These are phyloP conservation scores for Sebastes vulpes DNA, from an alignment of 2,797 vertebrate species.

Conservation along the genomic window DNA sequence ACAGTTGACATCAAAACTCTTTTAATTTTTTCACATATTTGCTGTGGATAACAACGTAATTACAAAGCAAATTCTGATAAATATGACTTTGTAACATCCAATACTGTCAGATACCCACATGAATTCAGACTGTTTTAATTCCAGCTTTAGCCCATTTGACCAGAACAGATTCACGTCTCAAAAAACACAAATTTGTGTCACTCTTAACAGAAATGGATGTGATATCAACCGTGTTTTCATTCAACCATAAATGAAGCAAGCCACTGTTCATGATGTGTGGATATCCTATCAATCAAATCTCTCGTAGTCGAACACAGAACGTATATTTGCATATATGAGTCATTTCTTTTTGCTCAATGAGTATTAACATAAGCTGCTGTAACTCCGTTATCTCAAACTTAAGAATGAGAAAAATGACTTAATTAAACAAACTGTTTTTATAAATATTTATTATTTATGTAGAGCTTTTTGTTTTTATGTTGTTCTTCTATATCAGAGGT, in stretches of 20 bases:
- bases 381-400: neutral
- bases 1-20: neutral
- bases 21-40: neutral
- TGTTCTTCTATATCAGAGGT: too few relatives aligned
- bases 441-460: neutral
- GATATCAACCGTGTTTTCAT: neutral
- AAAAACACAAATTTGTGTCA: neutral
- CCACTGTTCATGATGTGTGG: neutral
- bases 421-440: neutral
- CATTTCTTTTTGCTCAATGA: neutral
- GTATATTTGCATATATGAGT: neutral
- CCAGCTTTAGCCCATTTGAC: neutral
- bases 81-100: neutral
- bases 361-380: neutral
- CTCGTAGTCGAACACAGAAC: neutral
- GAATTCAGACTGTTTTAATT: neutral
- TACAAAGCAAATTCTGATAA: neutral
- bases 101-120: neutral
- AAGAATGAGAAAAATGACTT: neutral
- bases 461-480: neutral
- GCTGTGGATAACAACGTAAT: neutral
- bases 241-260: neutral
- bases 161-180: neutral
- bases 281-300: neutral
- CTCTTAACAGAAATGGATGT: neutral